phyloP scores from a whole-genome alignment of 2,888 invertebrate species.

The Sinelater perroti region DNA sequence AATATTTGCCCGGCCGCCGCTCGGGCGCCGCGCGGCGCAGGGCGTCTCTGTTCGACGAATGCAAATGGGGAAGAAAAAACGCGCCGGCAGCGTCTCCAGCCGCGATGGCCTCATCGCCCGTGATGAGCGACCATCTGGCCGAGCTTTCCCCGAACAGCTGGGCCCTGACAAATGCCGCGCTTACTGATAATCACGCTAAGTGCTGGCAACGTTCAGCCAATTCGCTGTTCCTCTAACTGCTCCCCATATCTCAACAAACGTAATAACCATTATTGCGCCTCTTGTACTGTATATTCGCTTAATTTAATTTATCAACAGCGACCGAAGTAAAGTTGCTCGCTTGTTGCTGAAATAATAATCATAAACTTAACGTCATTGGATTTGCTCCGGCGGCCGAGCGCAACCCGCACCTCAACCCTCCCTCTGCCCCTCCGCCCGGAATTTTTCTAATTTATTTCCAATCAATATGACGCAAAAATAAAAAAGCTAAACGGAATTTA shows the following conservation, averaged over 20 bases:
- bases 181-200: constrained; percentile 56
- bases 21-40: constrained; percentile 4
- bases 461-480: constrained; percentile 33
- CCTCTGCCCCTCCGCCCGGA: constrained; percentile 13
- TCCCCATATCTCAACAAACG: constrained; percentile 55
- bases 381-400: constrained; percentile 6
- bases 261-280: constrained; percentile 55
- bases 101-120: constrained; percentile 33
- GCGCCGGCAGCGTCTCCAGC: constrained; percentile 22
- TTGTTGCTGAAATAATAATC: constrained; percentile 42
- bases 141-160: constrained; percentile 45
- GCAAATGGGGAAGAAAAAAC: constrained; percentile 31
- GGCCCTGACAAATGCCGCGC: constrained; percentile 51
- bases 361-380: constrained; percentile 34
- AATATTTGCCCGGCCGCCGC: constrained; percentile 20
- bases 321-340: constrained; percentile 41
- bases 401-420: constrained; percentile 4
- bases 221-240: constrained; percentile 48
- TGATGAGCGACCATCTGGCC: constrained; percentile 44
- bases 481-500: constrained; percentile 41
- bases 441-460: constrained; percentile 41
- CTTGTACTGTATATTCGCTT: constrained; percentile 42
- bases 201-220: constrained; percentile 51
- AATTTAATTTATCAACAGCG: constrained; percentile 40
- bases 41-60: constrained; percentile 33